Evolutionary conservation across 2,113 vertebrate genomes (phyloP), one percentile per base, ranked within the genome.

Genomic region (Podilymbus podiceps): DNA sequence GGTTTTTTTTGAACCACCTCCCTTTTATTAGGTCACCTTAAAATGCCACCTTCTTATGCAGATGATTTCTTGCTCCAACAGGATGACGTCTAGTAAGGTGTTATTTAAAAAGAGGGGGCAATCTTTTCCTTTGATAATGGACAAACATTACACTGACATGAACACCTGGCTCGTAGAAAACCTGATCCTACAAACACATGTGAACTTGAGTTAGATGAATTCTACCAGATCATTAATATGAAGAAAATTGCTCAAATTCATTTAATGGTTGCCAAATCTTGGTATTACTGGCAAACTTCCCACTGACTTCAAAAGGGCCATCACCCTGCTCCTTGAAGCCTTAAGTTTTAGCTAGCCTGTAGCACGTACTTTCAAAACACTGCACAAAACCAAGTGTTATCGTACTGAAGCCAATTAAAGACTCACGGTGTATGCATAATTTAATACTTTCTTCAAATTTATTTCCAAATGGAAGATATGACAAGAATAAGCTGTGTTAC

Each of bases 231-330:
- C 2, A 3, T 42, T 88, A 64, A 28, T 66, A 85, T 20, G 46
- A 82, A 25, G 49, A 62, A 85, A 87, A 69, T 55, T 79, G 79
- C 77, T 83, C 50, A 42, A 80, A 83, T 85, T 76, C 8, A 50
- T 85, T 96, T 89, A 88, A 87, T 1, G 8, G 47, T 40, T 96
- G 80, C 62, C 77, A 96, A 94, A 47, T 85, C 84, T 60, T 80
- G 38, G 47, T 50, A 13, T 46, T 84, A 24, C 8, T 82, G 76
- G 73, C 62, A 91, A 67, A 80, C 53, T 64, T 85, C 77, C 73
- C 49, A 67, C 0, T 59, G 81, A 74, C 75, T 94, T 91, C 58
- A 86, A 82, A 90, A 82, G 38, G 47, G 28, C 30, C 80, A 79
- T 30, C 24, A 63, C 40, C 84, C 71, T 38, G 59, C 46, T 93